A percentile compares a stretch with the other conserved stretches of the same genome.
Evolutionary conservation across 2,888 invertebrate genomes (phyloP).

Genomic region (Xanthorhoe spadicearia): DNA sequence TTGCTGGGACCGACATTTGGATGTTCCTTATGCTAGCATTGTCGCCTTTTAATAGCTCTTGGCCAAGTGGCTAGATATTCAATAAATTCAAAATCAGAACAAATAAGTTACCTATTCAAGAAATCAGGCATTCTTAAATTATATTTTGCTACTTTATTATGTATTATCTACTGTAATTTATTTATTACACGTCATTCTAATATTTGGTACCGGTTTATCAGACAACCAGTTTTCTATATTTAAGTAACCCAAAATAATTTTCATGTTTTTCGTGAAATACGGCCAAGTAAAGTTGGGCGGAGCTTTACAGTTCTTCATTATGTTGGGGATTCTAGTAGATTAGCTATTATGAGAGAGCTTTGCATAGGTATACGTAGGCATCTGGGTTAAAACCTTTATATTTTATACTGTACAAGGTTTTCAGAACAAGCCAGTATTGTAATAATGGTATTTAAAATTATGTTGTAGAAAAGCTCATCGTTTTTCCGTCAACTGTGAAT

Average conservation of each 20-base stretch:
- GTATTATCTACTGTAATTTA: neutral
- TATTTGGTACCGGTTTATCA: neutral
- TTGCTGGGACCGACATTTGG: too few relatives aligned
- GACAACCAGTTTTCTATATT: slow-evolving; percentile 2
- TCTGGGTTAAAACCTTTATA: slow-evolving; percentile 7
- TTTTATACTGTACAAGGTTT: slow-evolving; percentile 7
- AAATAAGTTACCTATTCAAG: too few relatives aligned
- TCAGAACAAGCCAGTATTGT: neutral
- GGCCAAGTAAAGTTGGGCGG: slow-evolving; percentile 18
- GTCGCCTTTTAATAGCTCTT: too few relatives aligned
- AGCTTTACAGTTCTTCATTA: slow-evolving; percentile 33
- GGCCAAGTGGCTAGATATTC: too few relatives aligned
- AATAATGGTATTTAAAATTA: too few relatives aligned
- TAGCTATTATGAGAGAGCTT: slow-evolving; percentile 33
- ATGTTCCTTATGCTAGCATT: too few relatives aligned
- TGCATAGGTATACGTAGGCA: slow-evolving; percentile 24
- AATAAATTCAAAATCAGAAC: too few relatives aligned
- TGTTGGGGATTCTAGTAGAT: slow-evolving; percentile 33
- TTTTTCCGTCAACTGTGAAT: too few relatives aligned
- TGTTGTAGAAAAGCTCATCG: too few relatives aligned
- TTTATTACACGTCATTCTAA: too few relatives aligned
- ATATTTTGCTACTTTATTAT: too few relatives aligned
- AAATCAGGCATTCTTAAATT: too few relatives aligned
- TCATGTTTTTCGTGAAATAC: slow-evolving; percentile 31
- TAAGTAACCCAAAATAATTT: slow-evolving; percentile 13